phyloP scores from a whole-genome alignment of 2,113 vertebrate species.

The Colaptes auratus region DNA sequence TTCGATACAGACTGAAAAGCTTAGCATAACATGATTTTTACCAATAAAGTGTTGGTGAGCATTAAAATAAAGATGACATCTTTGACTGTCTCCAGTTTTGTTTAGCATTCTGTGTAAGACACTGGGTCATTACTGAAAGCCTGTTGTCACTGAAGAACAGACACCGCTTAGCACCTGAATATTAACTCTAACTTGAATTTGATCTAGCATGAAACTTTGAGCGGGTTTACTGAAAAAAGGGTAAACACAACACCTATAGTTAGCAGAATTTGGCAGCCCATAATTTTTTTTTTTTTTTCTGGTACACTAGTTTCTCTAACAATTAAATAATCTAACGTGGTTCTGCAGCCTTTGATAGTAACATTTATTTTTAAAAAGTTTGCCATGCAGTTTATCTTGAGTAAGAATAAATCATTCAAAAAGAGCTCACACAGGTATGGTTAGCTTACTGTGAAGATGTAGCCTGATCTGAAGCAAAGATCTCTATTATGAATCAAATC shows the following conservation, averaged over 20 bases:
- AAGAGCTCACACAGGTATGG: not conserved
- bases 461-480: not conserved
- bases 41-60: not conserved
- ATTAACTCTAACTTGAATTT: not conserved
- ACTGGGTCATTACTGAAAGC: not conserved
- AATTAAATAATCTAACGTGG: not conserved
- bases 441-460: not conserved
- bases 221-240: not conserved
- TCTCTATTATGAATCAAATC: not conserved
- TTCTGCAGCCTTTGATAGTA: not conserved
- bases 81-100: not conserved
- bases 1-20: not conserved
- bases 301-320: not conserved
- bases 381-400: not conserved
- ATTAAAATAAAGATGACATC: not conserved
- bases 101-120: not conserved
- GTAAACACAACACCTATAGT: not conserved
- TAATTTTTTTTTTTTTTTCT: not conserved
- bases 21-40: not conserved
- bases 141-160: not conserved
- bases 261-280: not conserved
- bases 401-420: not conserved
- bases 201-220: not conserved
- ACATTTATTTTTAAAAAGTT: not conserved
- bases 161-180: not conserved